Base-by-base conservation (phyloP, 2,113 vertebrate species). In the Piaya cayana region DNA sequence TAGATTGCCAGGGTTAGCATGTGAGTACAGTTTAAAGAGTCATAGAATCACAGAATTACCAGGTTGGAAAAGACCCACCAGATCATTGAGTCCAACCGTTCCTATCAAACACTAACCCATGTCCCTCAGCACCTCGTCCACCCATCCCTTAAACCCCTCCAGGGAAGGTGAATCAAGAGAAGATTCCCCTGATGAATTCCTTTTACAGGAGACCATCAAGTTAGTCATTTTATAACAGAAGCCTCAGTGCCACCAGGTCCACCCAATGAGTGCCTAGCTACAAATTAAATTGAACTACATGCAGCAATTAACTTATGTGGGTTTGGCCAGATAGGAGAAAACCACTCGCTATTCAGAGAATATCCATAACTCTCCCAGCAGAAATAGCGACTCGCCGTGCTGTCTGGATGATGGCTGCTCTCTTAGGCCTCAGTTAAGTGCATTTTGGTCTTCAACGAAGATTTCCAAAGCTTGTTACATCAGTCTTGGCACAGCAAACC, bases 391-490 rank as follows among this genome's bases (percentile, higher is more conserved):
- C 50, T 82, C 91, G 82, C 91, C 93, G 96, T 37, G 27, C 45
- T 85, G 50, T 92, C 67, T 63, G 52, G 18, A 47, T 80, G 59
- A 67, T 18, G 70, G 32, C 71, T 88, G 34, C 75, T 94, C 32
- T 91, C 86, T 91, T 52, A 25, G 34, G 74, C 82, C 71, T 91
- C 89, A 62, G 23, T 93, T 93, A 79, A 93, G 79, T 55, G 69
- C 50, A 34, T 77, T 94, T 87, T 74, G 47, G 67, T 85, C 63
- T 82, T 87, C 45, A 62, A 32, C 62, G 70, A 95, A 91, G 70
- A 91, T 85, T 95, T 78, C 64, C 84, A 90, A 68, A 75, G 67
- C 70, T 91, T 87, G 50, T 95, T 91, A 85, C 84, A 72, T 91
- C 87, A 80, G 39, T 70, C 78, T 94, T 94, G 94, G 91, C 90